These are phyloP conservation scores for Melitaea cinxia DNA, from an alignment of 1,140 invertebrate genomes.

Conservation along the genomic window DNA sequence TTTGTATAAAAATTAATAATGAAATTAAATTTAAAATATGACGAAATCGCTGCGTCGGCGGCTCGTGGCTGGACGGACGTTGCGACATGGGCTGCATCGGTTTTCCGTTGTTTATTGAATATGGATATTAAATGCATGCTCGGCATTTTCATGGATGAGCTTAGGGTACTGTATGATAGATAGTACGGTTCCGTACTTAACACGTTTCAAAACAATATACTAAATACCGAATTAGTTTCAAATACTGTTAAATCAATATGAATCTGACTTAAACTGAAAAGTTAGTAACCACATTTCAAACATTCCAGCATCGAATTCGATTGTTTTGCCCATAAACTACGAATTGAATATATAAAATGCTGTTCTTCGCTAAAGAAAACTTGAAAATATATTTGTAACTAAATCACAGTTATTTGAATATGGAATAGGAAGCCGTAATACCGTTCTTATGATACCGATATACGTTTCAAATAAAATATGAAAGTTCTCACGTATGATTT, in stretches of 20 bases:
- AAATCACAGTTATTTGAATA: constrained; percentile 15
- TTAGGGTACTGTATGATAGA: too few species aligned
- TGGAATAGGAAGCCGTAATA: constrained; percentile 28
- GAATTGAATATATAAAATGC: constrained; percentile 17
- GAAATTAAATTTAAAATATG: too few species aligned
- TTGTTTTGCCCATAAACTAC: constrained; percentile 25
- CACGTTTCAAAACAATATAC: too few species aligned
- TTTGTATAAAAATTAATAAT: too few species aligned
- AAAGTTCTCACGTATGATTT: too few species aligned
- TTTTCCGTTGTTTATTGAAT: too few species aligned
- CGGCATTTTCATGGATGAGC: too few species aligned
- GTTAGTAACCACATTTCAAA: constrained; percentile 13
- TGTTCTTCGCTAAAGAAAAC: constrained; percentile 22
- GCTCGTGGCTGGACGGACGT: too few species aligned
- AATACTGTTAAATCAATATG: not conserved
- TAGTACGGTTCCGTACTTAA: too few species aligned
- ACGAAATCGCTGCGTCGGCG: too few species aligned
- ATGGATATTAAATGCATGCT: too few species aligned
- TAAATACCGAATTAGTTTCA: not conserved
- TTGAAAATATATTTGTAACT: constrained; percentile 22
- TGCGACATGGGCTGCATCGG: too few species aligned
- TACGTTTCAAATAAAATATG: constrained; percentile 12
- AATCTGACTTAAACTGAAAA: constrained; percentile 1
- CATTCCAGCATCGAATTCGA: constrained; percentile 17
- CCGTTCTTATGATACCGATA: constrained; percentile 12